Evolutionary conservation across 2,113 vertebrate genomes (phyloP).

Genomic region (Corythaixoides concolor): DNA sequence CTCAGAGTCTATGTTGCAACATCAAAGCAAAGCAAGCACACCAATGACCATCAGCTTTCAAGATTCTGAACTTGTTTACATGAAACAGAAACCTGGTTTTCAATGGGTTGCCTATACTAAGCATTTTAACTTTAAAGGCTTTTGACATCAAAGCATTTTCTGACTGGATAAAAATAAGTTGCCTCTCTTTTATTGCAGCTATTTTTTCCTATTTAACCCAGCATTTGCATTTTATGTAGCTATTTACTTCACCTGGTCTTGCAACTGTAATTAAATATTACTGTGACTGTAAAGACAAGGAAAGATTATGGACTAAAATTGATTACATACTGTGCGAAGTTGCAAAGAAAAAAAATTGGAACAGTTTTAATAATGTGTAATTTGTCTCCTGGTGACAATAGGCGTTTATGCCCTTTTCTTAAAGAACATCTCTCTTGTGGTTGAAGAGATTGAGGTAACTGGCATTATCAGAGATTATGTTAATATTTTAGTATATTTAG

Average conservation of each 20-base stretch:
- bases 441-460: not conserved
- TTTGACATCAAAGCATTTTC: not conserved
- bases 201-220: not conserved
- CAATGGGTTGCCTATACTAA: not conserved
- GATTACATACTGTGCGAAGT: constrained; percentile 1
- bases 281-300: not conserved
- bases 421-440: not conserved
- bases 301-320: constrained; percentile 1
- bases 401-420: not conserved
- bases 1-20: not conserved
- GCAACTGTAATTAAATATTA: not conserved
- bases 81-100: not conserved
- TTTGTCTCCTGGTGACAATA: not conserved
- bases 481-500: not conserved
- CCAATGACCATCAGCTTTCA: not conserved
- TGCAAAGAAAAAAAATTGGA: constrained; percentile 14
- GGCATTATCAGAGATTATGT: not conserved
- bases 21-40: not conserved
- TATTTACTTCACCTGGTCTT: not conserved
- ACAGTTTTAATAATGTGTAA: constrained; percentile 23
- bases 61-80: not conserved
- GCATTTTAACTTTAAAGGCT: not conserved
- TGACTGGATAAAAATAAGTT: not conserved
- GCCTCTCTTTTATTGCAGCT: not conserved
- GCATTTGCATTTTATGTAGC: not conserved